phyloP scores from a whole-genome alignment of 1,140 invertebrate genomes.

The Vanessa tameamea region DNA sequence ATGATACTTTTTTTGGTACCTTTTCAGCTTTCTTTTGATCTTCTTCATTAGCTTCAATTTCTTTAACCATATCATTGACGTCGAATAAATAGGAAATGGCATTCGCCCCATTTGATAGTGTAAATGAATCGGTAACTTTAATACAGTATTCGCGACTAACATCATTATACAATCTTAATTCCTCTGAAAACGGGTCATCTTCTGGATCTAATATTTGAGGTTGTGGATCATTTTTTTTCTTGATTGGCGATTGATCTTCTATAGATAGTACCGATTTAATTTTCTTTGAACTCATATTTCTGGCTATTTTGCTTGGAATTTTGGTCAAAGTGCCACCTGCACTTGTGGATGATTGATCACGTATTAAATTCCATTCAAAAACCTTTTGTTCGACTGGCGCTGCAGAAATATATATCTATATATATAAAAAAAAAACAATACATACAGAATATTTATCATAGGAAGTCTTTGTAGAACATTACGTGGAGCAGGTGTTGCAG shows the following conservation, averaged over 20 bases:
- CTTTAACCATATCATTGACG: constrained; percentile 55
- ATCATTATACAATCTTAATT: constrained; percentile 48
- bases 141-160: constrained; percentile 49
- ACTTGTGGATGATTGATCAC: constrained; percentile 43
- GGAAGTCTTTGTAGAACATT: constrained; percentile 20
- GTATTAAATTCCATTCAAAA: constrained; percentile 57
- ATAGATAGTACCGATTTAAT: constrained; percentile 49
- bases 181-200: constrained; percentile 45
- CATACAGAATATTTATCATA: no score
- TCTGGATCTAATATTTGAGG: constrained; percentile 25
- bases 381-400: constrained; percentile 36
- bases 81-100: constrained; percentile 54
- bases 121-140: constrained; percentile 50
- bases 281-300: constrained; percentile 46
- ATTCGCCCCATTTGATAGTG: constrained; percentile 25
- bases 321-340: constrained; percentile 32
- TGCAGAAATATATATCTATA: constrained; percentile 22
- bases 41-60: constrained; percentile 48
- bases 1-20: constrained; percentile 48
- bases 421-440: no score
- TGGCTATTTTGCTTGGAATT: constrained; percentile 45
- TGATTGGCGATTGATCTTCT: constrained; percentile 38
- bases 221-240: constrained; percentile 36
- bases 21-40: constrained; percentile 58
- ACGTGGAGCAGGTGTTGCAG: constrained; percentile 35